Evolutionary conservation across 2,888 invertebrate genomes (phyloP).

Genomic region (Pseudococcus longispinus): DNA sequence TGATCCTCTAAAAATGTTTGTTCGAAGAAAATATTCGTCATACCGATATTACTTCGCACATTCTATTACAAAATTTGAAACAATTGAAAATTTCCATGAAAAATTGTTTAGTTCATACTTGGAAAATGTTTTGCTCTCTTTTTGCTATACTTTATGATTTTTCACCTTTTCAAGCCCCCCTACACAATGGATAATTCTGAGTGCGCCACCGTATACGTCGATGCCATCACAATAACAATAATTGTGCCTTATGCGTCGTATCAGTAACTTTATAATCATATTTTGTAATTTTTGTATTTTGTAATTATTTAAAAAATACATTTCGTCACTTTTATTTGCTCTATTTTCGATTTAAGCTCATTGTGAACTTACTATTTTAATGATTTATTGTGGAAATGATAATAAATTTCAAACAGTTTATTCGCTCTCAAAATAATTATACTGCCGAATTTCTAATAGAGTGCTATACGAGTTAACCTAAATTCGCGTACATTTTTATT

Average conservation of each 20-base stretch:
- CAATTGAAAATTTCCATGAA: background rate
- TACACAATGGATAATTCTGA: background rate
- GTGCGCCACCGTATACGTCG: slow-evolving; percentile 26
- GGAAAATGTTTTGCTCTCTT: background rate
- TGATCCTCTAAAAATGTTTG: background rate
- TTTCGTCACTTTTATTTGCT: slow-evolving; percentile 40
- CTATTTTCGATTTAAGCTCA: background rate
- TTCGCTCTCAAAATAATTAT: background rate
- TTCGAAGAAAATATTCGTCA: background rate
- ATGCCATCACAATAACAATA: slow-evolving; percentile 53
- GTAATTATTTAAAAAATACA: slow-evolving; percentile 38
- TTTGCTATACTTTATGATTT: background rate
- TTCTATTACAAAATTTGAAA: background rate
- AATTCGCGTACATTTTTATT: background rate
- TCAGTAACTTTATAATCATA: slow-evolving; percentile 52
- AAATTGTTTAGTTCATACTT: background rate
- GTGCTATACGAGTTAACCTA: background rate
- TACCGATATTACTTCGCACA: background rate
- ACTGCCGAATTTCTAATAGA: background rate
- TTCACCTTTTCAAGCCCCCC: background rate
- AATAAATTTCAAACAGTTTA: slow-evolving; percentile 18
- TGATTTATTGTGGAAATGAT: slow-evolving; percentile 1
- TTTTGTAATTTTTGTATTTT: slow-evolving; percentile 49
- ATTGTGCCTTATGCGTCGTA: slow-evolving; percentile 57
- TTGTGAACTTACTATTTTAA: background rate